These are phyloP conservation scores for Hycleus cichorii DNA, from an alignment of 1,140 invertebrate species.

Conservation along the genomic window DNA sequence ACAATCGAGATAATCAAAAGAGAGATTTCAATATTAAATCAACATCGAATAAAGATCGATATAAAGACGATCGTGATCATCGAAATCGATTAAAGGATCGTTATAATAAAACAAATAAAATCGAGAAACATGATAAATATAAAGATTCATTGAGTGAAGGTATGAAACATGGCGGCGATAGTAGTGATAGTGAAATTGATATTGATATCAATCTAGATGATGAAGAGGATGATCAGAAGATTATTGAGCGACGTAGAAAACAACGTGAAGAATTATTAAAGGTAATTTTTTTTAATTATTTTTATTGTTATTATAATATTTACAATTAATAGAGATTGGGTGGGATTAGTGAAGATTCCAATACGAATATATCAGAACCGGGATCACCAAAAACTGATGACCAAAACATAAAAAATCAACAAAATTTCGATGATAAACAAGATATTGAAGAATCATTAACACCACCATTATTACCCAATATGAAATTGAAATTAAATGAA, in stretches of 20 bases:
- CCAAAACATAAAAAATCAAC: slow-evolving; percentile 21
- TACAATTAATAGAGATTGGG: slow-evolving; percentile 46
- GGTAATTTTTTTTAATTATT: slow-evolving; percentile 43
- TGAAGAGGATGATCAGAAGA: slow-evolving; percentile 90
- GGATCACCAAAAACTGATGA: slow-evolving; percentile 5
- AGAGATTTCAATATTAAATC: not conserved
- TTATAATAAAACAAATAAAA: slow-evolving; percentile 29
- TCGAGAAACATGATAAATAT: slow-evolving; percentile 55
- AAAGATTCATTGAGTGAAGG: slow-evolving; percentile 83
- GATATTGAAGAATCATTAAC: slow-evolving; percentile 38
- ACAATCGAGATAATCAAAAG: not conserved
- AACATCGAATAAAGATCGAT: slow-evolving; percentile 19
- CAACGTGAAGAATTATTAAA: slow-evolving; percentile 83
- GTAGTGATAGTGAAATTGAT: slow-evolving; percentile 58
- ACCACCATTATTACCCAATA: slow-evolving; percentile 38
- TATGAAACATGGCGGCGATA: slow-evolving; percentile 52
- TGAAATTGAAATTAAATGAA: slow-evolving; percentile 32
- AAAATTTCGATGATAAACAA: slow-evolving; percentile 33
- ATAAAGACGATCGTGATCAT: slow-evolving; percentile 20
- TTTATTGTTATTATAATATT: not conserved
- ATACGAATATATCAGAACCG: slow-evolving; percentile 33
- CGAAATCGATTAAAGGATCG: slow-evolving; percentile 33
- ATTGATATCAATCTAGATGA: slow-evolving; percentile 67
- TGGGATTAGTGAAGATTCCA: slow-evolving; percentile 53
- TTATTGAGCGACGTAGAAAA: slow-evolving; percentile 84